These are phyloP conservation scores for Caenorhabditis briggsae DNA, from an alignment of 1,140 invertebrate species.

Conservation along the genomic window DNA sequence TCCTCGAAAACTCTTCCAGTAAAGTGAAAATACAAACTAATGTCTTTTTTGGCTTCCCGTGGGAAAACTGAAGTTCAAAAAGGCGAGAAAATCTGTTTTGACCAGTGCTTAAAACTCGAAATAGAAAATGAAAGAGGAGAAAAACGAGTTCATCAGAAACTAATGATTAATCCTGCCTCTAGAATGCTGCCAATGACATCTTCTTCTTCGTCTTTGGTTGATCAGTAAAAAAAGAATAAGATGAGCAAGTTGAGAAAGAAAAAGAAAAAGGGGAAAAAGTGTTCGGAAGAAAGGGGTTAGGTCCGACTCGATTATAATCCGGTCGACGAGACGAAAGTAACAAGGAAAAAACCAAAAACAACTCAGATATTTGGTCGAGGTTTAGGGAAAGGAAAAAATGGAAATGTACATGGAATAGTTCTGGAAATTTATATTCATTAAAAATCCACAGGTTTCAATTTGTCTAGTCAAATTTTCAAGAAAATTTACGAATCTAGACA, in stretches of 20 bases:
- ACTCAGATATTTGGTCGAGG: constrained; percentile 5
- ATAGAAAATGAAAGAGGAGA: background rate
- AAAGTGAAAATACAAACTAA: constrained; percentile 36
- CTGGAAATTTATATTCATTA: background rate
- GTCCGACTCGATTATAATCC: constrained; percentile 55
- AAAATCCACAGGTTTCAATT: background rate
- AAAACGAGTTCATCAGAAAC: constrained; percentile 16
- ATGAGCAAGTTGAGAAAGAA: constrained; percentile 11
- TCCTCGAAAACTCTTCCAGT: background rate
- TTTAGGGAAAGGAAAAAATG: background rate
- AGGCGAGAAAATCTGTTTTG: background rate
- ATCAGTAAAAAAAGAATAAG: background rate
- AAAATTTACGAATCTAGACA: background rate
- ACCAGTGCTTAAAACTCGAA: background rate
- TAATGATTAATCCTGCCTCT: constrained; percentile 40
- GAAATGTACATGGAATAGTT: background rate
- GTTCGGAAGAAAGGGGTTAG: constrained; percentile 8
- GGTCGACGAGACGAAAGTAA: constrained; percentile 4
- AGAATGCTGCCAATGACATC: constrained; percentile 12
- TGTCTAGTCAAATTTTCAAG: background rate
- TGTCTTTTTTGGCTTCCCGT: constrained; percentile 13
- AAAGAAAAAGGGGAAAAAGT: constrained; percentile 4
- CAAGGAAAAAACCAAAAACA: constrained; percentile 16
- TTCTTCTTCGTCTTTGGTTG: background rate
- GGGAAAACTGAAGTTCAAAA: constrained; percentile 2